These are phyloP conservation scores for Alaudala cheleensis DNA, from an alignment of 2,113 vertebrate species.

Conservation along the genomic window DNA sequence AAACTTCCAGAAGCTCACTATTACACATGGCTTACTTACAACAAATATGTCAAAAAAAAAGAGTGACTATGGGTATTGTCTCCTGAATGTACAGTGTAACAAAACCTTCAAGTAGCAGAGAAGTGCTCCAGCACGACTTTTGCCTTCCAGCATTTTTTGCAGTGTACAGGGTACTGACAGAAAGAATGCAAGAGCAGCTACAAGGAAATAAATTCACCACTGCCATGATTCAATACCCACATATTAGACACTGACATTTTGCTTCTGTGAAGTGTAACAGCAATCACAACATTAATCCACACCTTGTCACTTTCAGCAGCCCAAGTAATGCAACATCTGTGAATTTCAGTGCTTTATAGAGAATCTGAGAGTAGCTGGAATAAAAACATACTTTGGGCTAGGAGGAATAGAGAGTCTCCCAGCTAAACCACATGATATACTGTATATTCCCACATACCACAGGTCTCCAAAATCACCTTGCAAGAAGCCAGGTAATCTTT, in stretches of 20 bases:
- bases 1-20: neutral
- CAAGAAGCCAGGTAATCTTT: neutral
- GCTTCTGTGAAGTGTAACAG: neutral
- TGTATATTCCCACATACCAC: neutral
- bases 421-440: neutral
- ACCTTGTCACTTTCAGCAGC: slow-evolving; percentile 11
- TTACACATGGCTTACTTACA: neutral
- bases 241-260: neutral
- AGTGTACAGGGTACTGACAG: neutral
- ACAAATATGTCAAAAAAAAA: neutral
- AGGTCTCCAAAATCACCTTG: neutral
- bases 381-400: neutral
- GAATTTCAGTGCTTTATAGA: neutral
- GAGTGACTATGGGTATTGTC: neutral
- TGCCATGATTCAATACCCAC: neutral
- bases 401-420: neutral
- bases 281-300: neutral
- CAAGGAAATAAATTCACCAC: neutral
- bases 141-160: slow-evolving; percentile 35
- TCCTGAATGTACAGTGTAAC: neutral
- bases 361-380: neutral
- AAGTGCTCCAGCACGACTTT: neutral
- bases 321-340: neutral
- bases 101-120: slow-evolving; percentile 5
- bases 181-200: neutral